Percentiles rank a stretch among this genome's conserved stretches.
These are phyloP conservation scores for Margaritifera margaritifera DNA, from an alignment of 2,888 invertebrate species.

Conservation along the genomic window DNA sequence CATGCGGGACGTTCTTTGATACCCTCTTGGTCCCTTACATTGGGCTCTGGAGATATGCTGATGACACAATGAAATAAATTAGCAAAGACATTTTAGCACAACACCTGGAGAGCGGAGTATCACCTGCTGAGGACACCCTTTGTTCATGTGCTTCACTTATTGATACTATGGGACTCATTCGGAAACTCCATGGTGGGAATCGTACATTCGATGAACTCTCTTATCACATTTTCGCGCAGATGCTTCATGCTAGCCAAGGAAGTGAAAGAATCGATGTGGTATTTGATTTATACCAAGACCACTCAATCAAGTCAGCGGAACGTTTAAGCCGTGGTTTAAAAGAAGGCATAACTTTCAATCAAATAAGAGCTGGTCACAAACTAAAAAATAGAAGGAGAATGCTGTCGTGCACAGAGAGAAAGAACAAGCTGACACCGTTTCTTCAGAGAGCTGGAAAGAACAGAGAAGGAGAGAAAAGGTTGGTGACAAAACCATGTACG, in stretches of 20 bases:
- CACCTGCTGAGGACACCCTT: slow-evolving; percentile 18
- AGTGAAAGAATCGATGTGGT: slow-evolving; percentile 29
- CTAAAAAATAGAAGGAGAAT: too few relatives aligned
- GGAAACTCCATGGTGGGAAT: slow-evolving; percentile 22
- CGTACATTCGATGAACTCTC: slow-evolving; percentile 26
- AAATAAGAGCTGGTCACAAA: too few relatives aligned
- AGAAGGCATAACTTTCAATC: too few relatives aligned
- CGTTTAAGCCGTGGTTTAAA: too few relatives aligned
- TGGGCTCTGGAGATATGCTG: too few relatives aligned
- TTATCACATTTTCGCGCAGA: slow-evolving; percentile 9
- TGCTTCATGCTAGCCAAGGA: slow-evolving; percentile 13
- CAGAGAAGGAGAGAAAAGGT: too few relatives aligned
- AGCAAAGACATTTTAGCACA: slow-evolving; percentile 21
- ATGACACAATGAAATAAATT: slow-evolving; percentile 26
- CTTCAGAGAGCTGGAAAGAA: too few relatives aligned
- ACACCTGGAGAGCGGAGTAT: slow-evolving; percentile 17
- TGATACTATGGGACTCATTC: slow-evolving; percentile 30
- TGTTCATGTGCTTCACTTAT: slow-evolving; percentile 15
- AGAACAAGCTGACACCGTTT: too few relatives aligned
- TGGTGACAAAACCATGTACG: too few relatives aligned
- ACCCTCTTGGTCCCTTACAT: slow-evolving; percentile 24
- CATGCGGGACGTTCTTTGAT: too few relatives aligned
- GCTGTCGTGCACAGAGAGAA: too few relatives aligned
- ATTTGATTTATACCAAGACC: slow-evolving; percentile 29
- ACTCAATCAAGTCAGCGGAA: slow-evolving; percentile 33